These are phyloP conservation scores for Poecile montanus DNA, from an alignment of 2,797 vertebrate genomes.

Conservation along the genomic window DNA sequence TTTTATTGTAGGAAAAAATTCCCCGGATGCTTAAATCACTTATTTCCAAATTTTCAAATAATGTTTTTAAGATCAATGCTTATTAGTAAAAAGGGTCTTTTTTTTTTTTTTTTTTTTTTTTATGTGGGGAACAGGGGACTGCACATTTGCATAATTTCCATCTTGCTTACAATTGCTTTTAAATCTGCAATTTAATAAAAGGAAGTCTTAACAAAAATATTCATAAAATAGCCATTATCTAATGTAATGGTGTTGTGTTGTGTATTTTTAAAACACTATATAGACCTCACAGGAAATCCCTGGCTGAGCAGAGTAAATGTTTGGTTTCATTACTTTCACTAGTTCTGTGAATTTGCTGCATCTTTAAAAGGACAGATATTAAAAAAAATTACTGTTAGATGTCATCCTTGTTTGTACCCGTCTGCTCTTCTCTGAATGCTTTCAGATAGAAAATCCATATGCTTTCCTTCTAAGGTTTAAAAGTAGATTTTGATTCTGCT, in stretches of 20 bases:
- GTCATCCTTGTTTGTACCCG: background rate
- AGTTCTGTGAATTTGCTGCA: background rate
- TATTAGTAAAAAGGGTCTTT: background rate
- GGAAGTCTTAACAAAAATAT: background rate
- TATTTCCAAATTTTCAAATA: background rate
- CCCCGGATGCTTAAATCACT: background rate
- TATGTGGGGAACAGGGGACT: background rate
- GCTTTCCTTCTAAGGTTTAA: background rate
- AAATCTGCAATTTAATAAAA: background rate
- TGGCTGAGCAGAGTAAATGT: background rate
- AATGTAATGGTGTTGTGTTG: background rate
- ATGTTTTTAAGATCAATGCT: background rate
- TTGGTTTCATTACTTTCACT: background rate
- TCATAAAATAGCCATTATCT: background rate
- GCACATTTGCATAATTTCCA: background rate
- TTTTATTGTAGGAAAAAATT: constrained; percentile 2
- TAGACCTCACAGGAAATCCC: background rate
- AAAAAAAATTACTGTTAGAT: background rate
- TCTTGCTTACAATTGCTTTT: background rate
- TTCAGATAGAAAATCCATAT: background rate
- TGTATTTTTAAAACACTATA: background rate
- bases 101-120: background rate
- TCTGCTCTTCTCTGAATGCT: background rate
- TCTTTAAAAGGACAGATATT: background rate
- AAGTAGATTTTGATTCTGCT: background rate